These are phyloP conservation scores for Sialia sialis DNA, from an alignment of 2,113 vertebrate genomes.

Conservation along the genomic window DNA sequence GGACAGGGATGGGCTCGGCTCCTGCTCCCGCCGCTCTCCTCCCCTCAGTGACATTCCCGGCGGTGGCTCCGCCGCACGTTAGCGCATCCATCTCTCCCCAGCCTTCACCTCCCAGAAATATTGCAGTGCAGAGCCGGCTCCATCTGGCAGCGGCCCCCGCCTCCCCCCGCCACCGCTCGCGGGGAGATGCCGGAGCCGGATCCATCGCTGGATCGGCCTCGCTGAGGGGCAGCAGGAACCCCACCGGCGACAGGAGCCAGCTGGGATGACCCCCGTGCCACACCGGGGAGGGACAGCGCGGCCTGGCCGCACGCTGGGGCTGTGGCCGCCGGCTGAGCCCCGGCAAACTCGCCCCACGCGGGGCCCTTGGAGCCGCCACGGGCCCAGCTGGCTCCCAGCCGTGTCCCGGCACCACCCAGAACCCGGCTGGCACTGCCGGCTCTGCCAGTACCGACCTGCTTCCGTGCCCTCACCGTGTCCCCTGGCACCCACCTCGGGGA, in stretches of 20 bases:
- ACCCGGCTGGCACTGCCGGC: neutral
- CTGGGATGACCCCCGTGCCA: neutral
- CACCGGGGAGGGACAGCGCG: accelerated
- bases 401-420: neutral
- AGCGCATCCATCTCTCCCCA: constrained; percentile 57
- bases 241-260: accelerated
- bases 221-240: neutral
- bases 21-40: neutral
- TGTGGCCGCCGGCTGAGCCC: neutral
- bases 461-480: accelerated
- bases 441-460: neutral
- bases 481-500: too few relatives aligned
- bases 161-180: neutral
- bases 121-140: constrained; percentile 44
- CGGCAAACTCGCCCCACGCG: accelerated
- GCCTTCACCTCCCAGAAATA: constrained; percentile 65
- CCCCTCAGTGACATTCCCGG: constrained; percentile 14
- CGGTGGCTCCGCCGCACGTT: constrained; percentile 16
- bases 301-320: neutral
- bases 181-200: neutral
- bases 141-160: constrained; percentile 59
- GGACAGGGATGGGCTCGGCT: neutral
- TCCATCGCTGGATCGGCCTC: neutral
- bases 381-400: constrained; percentile 25
- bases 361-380: accelerated